A percentile compares a stretch with the other conserved stretches of the same genome.
Evolutionary conservation across 1,140 invertebrate genomes (phyloP).

Genomic region (Drosophila trapezifrons): DNA sequence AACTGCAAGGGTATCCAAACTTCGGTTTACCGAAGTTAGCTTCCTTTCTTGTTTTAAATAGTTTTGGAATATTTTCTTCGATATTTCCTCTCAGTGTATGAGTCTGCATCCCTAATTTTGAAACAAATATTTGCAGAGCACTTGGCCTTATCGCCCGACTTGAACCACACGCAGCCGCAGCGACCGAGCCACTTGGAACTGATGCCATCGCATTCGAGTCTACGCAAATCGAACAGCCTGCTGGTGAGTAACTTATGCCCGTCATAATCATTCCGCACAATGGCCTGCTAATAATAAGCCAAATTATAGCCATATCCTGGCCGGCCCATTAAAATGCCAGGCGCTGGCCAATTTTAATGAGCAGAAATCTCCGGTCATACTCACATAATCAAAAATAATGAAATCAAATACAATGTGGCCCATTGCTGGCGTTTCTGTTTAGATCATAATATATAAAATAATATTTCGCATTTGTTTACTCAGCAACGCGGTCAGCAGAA

Average conservation of each 20-base stretch:
- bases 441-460: slow-evolving; percentile 66
- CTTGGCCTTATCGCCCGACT: slow-evolving; percentile 75
- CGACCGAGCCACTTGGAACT: slow-evolving; percentile 86
- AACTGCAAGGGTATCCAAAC: too few relatives aligned
- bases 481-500: slow-evolving; percentile 20
- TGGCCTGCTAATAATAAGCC: slow-evolving; percentile 43
- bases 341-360: slow-evolving; percentile 42
- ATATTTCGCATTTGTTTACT: slow-evolving; percentile 55
- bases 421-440: slow-evolving; percentile 45
- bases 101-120: background rate
- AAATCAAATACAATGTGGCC: slow-evolving; percentile 45
- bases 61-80: too few relatives aligned
- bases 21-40: too few relatives aligned
- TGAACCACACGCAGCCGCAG: slow-evolving; percentile 84
- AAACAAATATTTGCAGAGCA: slow-evolving; percentile 72
- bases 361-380: slow-evolving; percentile 31
- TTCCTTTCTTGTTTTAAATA: too few relatives aligned
- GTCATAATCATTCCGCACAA: slow-evolving; percentile 43
- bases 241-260: slow-evolving; percentile 69
- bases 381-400: slow-evolving; percentile 56
- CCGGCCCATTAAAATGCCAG: slow-evolving; percentile 59
- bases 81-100: too few relatives aligned
- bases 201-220: slow-evolving; percentile 86
- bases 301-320: slow-evolving; percentile 47
- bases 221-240: slow-evolving; percentile 88